Base-by-base conservation (phyloP, 2,113 vertebrate species). In the Protobothrops flavoviridis region DNA sequence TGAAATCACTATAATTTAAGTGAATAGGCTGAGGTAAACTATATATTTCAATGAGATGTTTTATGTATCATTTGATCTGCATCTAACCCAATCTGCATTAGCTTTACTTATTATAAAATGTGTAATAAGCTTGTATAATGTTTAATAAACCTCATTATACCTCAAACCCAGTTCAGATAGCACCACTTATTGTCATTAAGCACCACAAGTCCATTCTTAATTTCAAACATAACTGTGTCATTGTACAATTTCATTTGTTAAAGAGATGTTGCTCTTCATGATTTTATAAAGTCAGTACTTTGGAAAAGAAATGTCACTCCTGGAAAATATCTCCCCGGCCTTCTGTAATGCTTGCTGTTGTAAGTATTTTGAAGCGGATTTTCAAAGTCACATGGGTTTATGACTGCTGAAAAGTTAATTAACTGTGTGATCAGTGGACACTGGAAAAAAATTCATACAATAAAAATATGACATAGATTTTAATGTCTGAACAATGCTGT, bases 361-460 rank as follows among this genome's bases (percentile, higher is more conserved):
- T 64, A 91, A 48, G 57, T 96, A 89, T 94, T 94, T 93, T 94
- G 95, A 97, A 97, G 95, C 92, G 92, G 61, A 92, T 90, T 96
- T 95, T 97, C 96, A 97, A 97, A 97, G 96, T 96, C 74, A 85
- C 96, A 95, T 94, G 95, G 93, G 94, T 97, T 97, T 96, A 96
- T 94, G 95, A 95, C 93, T 96, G 91, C 94, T 97, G 95, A 93
- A 97, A 96, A 95, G 95, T 94, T 97, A 98, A 98, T 98, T 98
- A 98, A 95, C 48, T 50, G 94, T 96, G 94, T 96, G 96, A 97
- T 97, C 97, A 96, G 96, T 55, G 97, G 97, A 97, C 97, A 96
- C 95, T 96, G 89, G 96, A 97, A 96, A 96, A 94, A 97, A 95
- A 92, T 97, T 96, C 93, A 87, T 94, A 95, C 57, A 89, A 94